Evolutionary conservation across 2,797 vertebrate genomes (phyloP), one percentile per base, ranked within the genome.

Genomic region (Moxostoma hubbsi): DNA sequence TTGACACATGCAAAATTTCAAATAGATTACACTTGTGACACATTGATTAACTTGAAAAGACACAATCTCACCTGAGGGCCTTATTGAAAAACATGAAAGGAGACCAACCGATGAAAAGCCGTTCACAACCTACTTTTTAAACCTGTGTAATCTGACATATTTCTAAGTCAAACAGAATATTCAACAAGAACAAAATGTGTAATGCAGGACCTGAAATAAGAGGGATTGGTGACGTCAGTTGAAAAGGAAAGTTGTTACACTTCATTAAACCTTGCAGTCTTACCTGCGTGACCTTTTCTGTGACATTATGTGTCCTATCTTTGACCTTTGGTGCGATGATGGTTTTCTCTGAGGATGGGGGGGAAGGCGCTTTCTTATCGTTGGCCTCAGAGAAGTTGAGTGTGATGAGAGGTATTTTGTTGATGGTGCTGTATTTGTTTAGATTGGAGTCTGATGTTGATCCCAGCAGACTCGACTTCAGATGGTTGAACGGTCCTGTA

Each of bases 281-380:
- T 90, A 99, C 98, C 97, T 99, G 98, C 58, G 98, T 99, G 86
- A 99, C 98, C 82, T 99, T 99, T 83, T 99, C 97, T 0, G 97
- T 99, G 86, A 99, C 98, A 65, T 99, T 99, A 94, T 99, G 98
- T 78, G 97, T 98, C 87, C 98, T 94, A 72, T 99, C 98, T 92
- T 99, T 99, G 88, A 99, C 98, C 88, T 99, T 99, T 75, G 98
- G 96, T 47, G 98, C 97, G 82, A 98, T 98, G 89, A 99, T 98
- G 85, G 96, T 92, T 89, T 97, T 97, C 89, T 99, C 98, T 0
- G 97, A 97, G 74, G 96, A 95, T 65, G 96, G 97, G 63, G 97
- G 95, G 51, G 98, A 98, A 84, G 97, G 94, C 43, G 93, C 92
- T 91, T 98, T 98, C 93, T 96, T 99, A 76, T 99, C 97, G 63